Conservation (phyloP, 2,113 vertebrate genomes). For the Actenoides lindsayi region DNA sequence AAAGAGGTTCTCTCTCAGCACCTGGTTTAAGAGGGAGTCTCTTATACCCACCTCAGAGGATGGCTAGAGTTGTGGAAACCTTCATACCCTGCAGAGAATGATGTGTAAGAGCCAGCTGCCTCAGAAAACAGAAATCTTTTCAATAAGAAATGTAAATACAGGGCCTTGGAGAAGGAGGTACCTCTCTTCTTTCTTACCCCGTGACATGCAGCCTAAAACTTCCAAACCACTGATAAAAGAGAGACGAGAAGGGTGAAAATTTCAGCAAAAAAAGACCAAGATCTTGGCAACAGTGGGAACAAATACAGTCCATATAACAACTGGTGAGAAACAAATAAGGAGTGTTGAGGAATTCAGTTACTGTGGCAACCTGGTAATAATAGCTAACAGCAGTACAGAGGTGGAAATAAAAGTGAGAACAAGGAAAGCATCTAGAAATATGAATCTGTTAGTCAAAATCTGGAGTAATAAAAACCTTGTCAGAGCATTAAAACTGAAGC, state of each 20-base stretch:
- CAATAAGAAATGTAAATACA: not conserved
- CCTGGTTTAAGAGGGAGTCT: not conserved
- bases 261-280: not conserved
- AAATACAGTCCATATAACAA: conserved; percentile 23
- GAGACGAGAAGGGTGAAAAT: not conserved
- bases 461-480: not conserved
- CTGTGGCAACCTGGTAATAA: conserved; percentile 54
- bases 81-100: not conserved
- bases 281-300: not conserved
- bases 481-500: not conserved
- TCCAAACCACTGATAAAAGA: not conserved
- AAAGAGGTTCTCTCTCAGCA: not conserved
- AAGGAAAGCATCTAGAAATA: not conserved
- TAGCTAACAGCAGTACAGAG: conserved; percentile 45
- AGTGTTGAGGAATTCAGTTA: conserved; percentile 51
- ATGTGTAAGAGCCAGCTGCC: not conserved
- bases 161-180: not conserved
- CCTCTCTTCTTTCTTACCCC: not conserved
- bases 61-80: not conserved
- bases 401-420: conserved; percentile 26
- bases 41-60: not conserved
- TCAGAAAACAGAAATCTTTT: not conserved
- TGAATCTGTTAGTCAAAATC: not conserved
- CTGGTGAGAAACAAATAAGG: conserved; percentile 25
- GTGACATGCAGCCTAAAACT: not conserved